Base-by-base conservation (phyloP, 2,113 vertebrate species). In the Desmodus rotundus region DNA sequence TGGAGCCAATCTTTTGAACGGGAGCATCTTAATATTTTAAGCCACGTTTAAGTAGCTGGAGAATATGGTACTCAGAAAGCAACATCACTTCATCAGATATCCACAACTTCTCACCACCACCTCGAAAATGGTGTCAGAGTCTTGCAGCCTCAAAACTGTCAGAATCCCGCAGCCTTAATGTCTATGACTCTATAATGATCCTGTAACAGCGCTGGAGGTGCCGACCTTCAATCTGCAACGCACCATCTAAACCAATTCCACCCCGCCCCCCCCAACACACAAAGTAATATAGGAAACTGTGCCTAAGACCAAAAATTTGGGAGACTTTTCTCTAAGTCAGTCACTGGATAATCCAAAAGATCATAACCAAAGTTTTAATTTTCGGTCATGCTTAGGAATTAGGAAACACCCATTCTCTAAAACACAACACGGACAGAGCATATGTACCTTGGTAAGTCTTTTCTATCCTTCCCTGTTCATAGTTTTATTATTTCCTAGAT, bases 381-480 rank as follows among this genome's bases (percentile, higher is more conserved):
- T 72, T 61, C 52, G 38, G n/a, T 14, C 26, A 74, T 36, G 36
- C 65, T 77, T 56, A 58, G 45, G 73, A 96, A 95, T 19, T 24
- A 72, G 52, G 45, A 92, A 91, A 56, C n/a, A 36, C 81, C 77
- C 54, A 70, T 43, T 77, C 91, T 96, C 77, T 76, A 92, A 91
- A 47, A 85, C 26, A 73, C 7, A 31, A 8, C 43, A 33, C 68
- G 84, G 47, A 26, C 31, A 70, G 38, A 87, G 58, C 26, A 67
- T 0, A 31, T 0, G 16, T 26, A 24, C 19, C 58, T 47, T 19
- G 33, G 26, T 20, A 65, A 72, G 45, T 65, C 47, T 90, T 81
- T 86, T 80, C 41, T 43, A 63, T 63, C 43, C 43, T 90, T 80
- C 33, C 7, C 10, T 54, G 0, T 73, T 70, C 50, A 52, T 45